These are phyloP conservation scores for Morpho deidamia DNA, from an alignment of 2,888 invertebrate species.

Conservation along the genomic window DNA sequence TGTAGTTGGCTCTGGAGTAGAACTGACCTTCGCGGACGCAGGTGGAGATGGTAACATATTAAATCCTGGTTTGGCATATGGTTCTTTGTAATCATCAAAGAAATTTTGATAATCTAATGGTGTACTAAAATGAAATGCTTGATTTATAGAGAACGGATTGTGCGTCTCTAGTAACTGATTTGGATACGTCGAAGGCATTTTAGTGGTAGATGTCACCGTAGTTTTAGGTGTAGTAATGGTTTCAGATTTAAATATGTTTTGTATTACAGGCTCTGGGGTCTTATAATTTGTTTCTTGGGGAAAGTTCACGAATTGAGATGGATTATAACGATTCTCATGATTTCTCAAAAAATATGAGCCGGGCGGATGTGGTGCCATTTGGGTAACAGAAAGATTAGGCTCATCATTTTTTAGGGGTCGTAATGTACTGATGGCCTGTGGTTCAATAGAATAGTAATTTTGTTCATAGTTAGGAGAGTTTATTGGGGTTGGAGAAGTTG, in stretches of 20 bases:
- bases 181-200: slow-evolving; percentile 53
- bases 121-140: slow-evolving; percentile 70
- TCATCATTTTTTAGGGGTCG: slow-evolving; percentile 42
- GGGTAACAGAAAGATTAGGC: slow-evolving; percentile 25
- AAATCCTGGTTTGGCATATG: slow-evolving; percentile 39
- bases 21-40: slow-evolving; percentile 23
- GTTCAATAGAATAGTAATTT: slow-evolving; percentile 65
- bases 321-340: slow-evolving; percentile 43
- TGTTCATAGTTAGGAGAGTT: slow-evolving; percentile 44
- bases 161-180: slow-evolving; percentile 66
- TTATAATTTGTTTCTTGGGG: slow-evolving; percentile 38
- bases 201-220: slow-evolving; percentile 47
- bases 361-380: slow-evolving; percentile 37
- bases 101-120: slow-evolving; percentile 65
- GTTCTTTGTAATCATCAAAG: slow-evolving; percentile 59
- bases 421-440: slow-evolving; percentile 56
- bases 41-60: slow-evolving; percentile 28
- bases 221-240: slow-evolving; percentile 44
- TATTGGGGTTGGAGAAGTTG: slow-evolving; percentile 49
- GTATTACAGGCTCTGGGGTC: slow-evolving; percentile 32
- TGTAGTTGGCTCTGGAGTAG: slow-evolving; percentile 31
- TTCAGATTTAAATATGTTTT: slow-evolving; percentile 43
- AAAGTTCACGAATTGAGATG: slow-evolving; percentile 41
- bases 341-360: slow-evolving; percentile 53
- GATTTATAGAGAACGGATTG: slow-evolving; percentile 71